Base-by-base conservation (phyloP, 1,140 invertebrate species). In the Oedothorax gibbosus region DNA sequence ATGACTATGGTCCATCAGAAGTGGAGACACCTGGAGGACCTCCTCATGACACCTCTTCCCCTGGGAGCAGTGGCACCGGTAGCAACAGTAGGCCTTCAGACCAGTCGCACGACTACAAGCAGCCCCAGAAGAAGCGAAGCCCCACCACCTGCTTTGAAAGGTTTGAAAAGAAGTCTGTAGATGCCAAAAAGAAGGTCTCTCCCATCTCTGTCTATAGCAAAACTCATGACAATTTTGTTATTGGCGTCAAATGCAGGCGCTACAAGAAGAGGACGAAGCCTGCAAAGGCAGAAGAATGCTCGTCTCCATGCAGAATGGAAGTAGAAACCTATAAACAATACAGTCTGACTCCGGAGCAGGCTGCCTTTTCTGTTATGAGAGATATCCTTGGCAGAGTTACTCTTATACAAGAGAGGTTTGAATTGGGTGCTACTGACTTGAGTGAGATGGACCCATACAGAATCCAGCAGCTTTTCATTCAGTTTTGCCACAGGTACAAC, bases 251-350 rank as follows among this genome's bases (percentile, higher is more conserved):
- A 35, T 85, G 83, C 66, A 85, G 83, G 18, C 53, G 83, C 6
- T 85, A 85, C 35, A 85, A 85, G 65, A 85, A 85, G 8, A n/a
- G 83, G 18, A 85, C 83, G 7, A 85, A 85, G 21, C 73, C 83
- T 9, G 35, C 15, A 0, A 35, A 54, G 18, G 72, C 77, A 35
- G 83, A 85, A 62, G 83, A 78, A 12, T 7, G 18, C 4, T 11
- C 51, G 1, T 84, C 60, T 50, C 81, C 81, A n/a, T 71, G 72
- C 7, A 50, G 62, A 14, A 72, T 75, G 20, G 81, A 84, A 51
- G 76, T 84, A 9, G 81, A 84, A 21, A 75, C 49, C 8, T 84
- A 71, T 50, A 84, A 84, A 21, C 56, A 53, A 62, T 56, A 50
- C 35, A 84, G 81, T 12, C 51, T 75, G 50, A 84, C 69, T 20